Conservation (phyloP, 2,888 invertebrate species). For the Stenichneumon culpator region DNA sequence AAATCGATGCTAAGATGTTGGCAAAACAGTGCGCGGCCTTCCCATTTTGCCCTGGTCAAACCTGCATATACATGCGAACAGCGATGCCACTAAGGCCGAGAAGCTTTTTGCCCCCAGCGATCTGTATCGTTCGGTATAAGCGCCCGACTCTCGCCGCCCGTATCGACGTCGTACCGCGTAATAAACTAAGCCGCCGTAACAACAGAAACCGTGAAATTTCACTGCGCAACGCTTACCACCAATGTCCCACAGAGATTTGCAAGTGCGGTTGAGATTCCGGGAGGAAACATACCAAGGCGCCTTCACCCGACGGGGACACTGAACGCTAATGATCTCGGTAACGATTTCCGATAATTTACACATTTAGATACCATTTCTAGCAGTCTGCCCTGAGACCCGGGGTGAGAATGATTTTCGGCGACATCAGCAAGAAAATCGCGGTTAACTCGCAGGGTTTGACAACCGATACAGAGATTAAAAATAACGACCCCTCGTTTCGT, state of each 20-base stretch:
- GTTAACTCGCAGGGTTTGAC: neutral
- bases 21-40: too few relatives aligned
- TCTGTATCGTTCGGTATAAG: slow-evolving; percentile 21
- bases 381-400: neutral
- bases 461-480: neutral
- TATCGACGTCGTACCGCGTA: slow-evolving; percentile 24
- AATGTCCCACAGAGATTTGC: slow-evolving; percentile 7
- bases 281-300: neutral
- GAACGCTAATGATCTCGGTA: slow-evolving; percentile 21
- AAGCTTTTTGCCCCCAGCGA: slow-evolving; percentile 37
- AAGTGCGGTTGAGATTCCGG: neutral
- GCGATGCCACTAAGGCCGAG: slow-evolving; percentile 3
- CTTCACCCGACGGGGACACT: neutral
- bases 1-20: too few relatives aligned
- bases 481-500: neutral
- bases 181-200: slow-evolving; percentile 2
- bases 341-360: slow-evolving; percentile 15
- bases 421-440: neutral
- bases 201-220: slow-evolving; percentile 34
- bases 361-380: neutral
- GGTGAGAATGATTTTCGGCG: neutral
- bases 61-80: neutral
- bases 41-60: neutral
- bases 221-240: neutral
- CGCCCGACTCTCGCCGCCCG: neutral